phyloP scores from a whole-genome alignment of 2,888 invertebrate genomes.

The Allacma fusca region DNA sequence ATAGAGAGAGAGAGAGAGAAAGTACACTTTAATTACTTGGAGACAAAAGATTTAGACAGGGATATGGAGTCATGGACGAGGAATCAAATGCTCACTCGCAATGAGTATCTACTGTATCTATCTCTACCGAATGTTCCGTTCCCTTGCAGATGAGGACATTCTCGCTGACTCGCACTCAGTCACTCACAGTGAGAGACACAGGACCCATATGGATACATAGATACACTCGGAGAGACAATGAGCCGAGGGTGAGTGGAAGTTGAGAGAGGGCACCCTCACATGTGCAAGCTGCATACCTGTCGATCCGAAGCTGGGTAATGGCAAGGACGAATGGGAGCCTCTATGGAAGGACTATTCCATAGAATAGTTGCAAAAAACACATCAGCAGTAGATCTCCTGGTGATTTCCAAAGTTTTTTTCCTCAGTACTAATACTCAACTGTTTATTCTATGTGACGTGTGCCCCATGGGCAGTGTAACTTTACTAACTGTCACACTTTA shows the following conservation, averaged over 20 bases:
- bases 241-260: background rate
- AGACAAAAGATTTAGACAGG: no score
- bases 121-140: no score
- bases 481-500: slow-evolving; percentile 53
- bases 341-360: background rate
- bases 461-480: slow-evolving; percentile 51
- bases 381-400: slow-evolving; percentile 46
- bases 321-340: background rate
- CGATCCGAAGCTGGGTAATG: slow-evolving; percentile 5
- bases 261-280: background rate
- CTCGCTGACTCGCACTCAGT: background rate
- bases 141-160: no score
- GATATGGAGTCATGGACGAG: no score
- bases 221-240: background rate
- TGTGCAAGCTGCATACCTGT: slow-evolving; percentile 21
- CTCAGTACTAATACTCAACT: slow-evolving; percentile 45
- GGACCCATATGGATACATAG: background rate
- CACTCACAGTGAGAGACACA: background rate
- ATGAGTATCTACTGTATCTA: no score
- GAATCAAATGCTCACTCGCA: no score
- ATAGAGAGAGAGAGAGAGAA: no score
- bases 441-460: slow-evolving; percentile 53
- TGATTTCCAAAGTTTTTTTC: slow-evolving; percentile 46
- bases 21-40: no score
- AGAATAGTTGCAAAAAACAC: slow-evolving; percentile 40